Evolutionary conservation across 2,113 vertebrate species (phyloP), one percentile per base, ranked within the genome.

Genomic region (Epinephelus lanceolatus): DNA sequence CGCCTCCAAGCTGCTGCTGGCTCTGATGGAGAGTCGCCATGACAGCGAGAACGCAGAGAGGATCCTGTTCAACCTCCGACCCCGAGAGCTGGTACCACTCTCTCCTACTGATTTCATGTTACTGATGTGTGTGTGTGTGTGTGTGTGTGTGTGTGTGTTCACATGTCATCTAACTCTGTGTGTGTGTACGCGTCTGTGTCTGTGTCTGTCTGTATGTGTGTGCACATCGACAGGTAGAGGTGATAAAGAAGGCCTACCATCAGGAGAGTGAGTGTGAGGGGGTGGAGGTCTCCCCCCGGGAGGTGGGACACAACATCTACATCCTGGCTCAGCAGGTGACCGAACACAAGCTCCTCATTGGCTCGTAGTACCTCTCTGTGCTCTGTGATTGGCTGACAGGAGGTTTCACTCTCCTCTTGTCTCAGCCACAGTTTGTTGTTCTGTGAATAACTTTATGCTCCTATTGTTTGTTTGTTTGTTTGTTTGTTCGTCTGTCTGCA

Each of bases 281-380:
- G 0, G 93, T 93, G 0, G 97, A 98, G 53, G 97, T 99, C 61
- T 99, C 97, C 18, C 96, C 98, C 0, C 95, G 95, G 0, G 98
- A 99, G 87, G 98, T 99, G 0, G 98, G 98, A 67, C 98, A 99
- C 90, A 99, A 99, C 91, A 99, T 99, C 89, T 99, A 99, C 86
- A 99, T 99, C 88, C 94, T 99, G 93, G 98, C 97, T 0, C 94
- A 98, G 85, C 98, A 99, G 98, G 98, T 99, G 71, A 89, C n/a
- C 1, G 4, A 45, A 53, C 66, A 13, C 40, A 25, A 9, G 30
- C 52, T 76, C 23, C 19, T 76, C 25, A 73, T 73, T 86, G 81
- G 53, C 69, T 63, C 0, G 1, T 5, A 11, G 14, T 18, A 21
- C 77, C 6, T 21, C 14, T 3, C 12, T 40, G 7, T 27, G 61